Percentiles rank a stretch among this genome's conserved stretches.
These are phyloP conservation scores for Dasypolia templi DNA, from an alignment of 2,888 invertebrate species.

Conservation along the genomic window DNA sequence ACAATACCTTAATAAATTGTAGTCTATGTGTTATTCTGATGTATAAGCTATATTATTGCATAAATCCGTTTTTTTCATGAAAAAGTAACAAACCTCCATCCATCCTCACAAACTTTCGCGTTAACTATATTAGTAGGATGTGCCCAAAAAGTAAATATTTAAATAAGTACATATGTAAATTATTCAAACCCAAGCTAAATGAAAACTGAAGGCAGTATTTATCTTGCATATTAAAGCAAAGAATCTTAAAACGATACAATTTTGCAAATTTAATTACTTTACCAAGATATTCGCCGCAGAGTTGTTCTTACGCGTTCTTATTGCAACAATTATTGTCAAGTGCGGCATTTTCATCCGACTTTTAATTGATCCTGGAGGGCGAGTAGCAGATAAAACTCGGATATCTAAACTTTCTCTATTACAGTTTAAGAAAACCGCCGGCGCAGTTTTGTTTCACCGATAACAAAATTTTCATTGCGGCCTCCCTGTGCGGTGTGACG, in stretches of 20 bases:
- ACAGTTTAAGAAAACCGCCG: conserved; percentile 88
- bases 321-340: conserved; percentile 88
- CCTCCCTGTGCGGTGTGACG: conserved; percentile 74
- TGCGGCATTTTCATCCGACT: conserved; percentile 83
- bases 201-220: conserved; percentile 22
- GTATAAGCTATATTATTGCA: too few relatives aligned
- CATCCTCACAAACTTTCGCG: too few relatives aligned
- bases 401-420: conserved; percentile 90
- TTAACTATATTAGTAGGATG: not conserved
- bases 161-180: not conserved
- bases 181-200: not conserved
- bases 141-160: not conserved
- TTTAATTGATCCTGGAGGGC: conserved; percentile 91
- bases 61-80: too few relatives aligned
- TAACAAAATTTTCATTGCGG: conserved; percentile 85
- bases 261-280: conserved; percentile 68
- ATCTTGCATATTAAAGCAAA: conserved; percentile 11
- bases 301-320: conserved; percentile 79
- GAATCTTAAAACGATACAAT: conserved; percentile 55
- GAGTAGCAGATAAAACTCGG: conserved; percentile 87
- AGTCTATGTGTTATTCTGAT: too few relatives aligned
- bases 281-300: conserved; percentile 69
- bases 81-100: too few relatives aligned
- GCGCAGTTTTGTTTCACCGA: conserved; percentile 83
- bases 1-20: too few relatives aligned